phyloP scores from a whole-genome alignment of 2,797 vertebrate genomes.

The Aphelocoma californica region DNA sequence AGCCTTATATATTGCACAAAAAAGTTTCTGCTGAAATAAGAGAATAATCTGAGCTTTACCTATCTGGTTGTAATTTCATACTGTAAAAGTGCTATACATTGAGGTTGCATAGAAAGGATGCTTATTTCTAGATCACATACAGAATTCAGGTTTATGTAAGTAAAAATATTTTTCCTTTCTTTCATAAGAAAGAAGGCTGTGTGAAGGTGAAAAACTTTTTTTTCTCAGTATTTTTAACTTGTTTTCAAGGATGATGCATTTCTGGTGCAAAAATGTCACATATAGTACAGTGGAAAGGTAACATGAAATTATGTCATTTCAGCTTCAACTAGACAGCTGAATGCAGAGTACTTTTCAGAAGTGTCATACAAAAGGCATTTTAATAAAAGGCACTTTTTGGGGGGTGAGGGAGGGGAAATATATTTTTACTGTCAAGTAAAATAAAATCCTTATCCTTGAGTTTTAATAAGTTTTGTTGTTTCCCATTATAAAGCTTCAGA shows the following conservation, averaged over 20 bases:
- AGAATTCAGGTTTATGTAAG: neutral
- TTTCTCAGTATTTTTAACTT: neutral
- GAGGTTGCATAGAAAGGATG: neutral
- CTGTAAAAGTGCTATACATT: neutral
- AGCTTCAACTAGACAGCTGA: neutral
- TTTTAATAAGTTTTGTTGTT: neutral
- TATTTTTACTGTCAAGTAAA: neutral
- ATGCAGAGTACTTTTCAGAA: neutral
- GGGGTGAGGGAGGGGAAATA: neutral
- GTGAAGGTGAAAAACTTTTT: neutral
- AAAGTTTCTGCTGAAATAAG: neutral
- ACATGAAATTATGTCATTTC: conserved; percentile 19
- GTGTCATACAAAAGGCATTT: neutral
- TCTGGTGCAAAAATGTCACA: conserved; percentile 1
- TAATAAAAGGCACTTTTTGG: neutral
- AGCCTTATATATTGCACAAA: neutral
- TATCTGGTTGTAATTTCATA: neutral
- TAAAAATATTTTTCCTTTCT: neutral
- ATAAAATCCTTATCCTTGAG: neutral
- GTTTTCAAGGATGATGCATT: neutral
- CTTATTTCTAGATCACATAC: neutral
- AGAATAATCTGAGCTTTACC: neutral
- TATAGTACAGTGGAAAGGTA: neutral
- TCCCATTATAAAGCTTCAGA: neutral
- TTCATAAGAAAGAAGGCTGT: neutral